Percentiles rank a stretch among this genome's conserved stretches.
These are phyloP conservation scores for Burhinus oedicnemus DNA, from an alignment of 2,113 vertebrate species.

Conservation along the genomic window DNA sequence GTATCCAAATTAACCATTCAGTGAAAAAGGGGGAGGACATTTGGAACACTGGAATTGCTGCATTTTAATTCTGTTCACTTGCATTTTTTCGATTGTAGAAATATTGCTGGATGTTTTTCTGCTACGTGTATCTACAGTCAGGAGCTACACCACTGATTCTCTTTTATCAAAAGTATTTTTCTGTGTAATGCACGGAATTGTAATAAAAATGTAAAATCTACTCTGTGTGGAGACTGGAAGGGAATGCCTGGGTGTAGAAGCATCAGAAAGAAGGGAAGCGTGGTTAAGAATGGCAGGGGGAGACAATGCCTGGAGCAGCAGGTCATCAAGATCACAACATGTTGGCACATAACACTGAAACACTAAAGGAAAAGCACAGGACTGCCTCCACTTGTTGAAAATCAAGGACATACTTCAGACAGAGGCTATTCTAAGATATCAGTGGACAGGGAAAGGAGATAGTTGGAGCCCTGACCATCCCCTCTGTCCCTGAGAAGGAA, in stretches of 20 bases:
- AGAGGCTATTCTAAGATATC: rapidly evolving
- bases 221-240: not conserved
- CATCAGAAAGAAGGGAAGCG: not conserved
- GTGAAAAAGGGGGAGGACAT: not conserved
- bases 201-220: not conserved
- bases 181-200: not conserved
- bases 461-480: not conserved
- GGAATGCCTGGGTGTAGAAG: not conserved
- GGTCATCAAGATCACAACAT: not conserved
- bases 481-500: not conserved
- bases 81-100: not conserved
- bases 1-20: not conserved
- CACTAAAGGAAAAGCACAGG: not conserved
- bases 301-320: not conserved
- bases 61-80: not conserved
- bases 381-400: not conserved
- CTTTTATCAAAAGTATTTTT: not conserved
- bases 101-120: not conserved
- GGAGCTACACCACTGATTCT: not conserved
- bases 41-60: not conserved
- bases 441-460: not conserved
- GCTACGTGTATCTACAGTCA: not conserved
- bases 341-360: not conserved
- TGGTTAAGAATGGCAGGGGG: not conserved
- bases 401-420: not conserved